Base-by-base conservation (phyloP, 2,888 invertebrate species). In the Syrista parreyssii region DNA sequence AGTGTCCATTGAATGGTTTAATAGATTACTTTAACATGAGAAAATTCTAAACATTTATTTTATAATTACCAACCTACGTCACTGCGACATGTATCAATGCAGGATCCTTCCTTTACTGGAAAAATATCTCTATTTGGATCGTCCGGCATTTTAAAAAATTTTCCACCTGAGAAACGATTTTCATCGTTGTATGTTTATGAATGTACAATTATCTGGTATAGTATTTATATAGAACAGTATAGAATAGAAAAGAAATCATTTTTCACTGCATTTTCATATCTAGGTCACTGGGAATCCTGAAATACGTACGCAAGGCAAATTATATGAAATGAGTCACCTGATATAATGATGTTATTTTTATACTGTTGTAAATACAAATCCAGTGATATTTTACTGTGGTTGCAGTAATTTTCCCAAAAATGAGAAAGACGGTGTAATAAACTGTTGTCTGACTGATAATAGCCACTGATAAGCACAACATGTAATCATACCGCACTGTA, bases 91-190 rank as follows among this genome's bases (percentile, higher is more conserved):
- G 86, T 86, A 15, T 90, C 89, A 74, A 82, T 35, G 75, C 83
- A 88, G 33, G 71, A 71, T 34, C 83, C 86, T 75, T 90, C 90
- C 74, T 83, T 89, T 31, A 85, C 83, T 1, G 88, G 85, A 73
- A 88, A 80, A 76, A 85, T 75, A 74, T 89, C 89, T 76, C 88
- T 84, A 73, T 88, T 83, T 11, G 85, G 85, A 84, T 88, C 87
- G 79, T 90, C 88, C 30, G 87, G 87, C 90, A 90, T 90, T 79
- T 76, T 80, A 78, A 1, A 23, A 55, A 55, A 55, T 23, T 55
- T 55, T 23, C 23, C 55, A 55, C 55, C 55, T 55, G 55, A 55
- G 55, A 55, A 23, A 23, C 9, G 23, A 55, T 15, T 55, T 55
- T 55, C 9, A 55, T 55, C 55, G 6, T 23, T 55, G 55, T 55